Percentiles rank a stretch among this genome's conserved stretches.
Evolutionary conservation across 2,888 invertebrate species (phyloP).

Genomic region (Habroteleia sp.): DNA sequence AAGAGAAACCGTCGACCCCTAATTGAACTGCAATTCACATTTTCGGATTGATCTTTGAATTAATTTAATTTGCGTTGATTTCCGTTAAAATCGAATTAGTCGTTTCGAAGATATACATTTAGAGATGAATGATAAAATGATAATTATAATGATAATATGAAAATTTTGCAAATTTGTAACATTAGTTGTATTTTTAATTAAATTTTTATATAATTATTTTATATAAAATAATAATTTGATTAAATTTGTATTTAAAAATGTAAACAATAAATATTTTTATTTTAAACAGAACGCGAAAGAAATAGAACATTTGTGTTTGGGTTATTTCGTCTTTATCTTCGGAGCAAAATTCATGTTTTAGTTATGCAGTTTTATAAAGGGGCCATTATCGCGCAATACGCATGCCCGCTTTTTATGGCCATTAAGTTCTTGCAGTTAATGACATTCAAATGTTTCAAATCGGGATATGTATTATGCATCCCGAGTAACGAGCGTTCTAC

Average conservation of each 20-base stretch:
- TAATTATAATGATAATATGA: too few species aligned
- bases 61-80: too few species aligned
- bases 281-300: not conserved
- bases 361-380: slow-evolving; percentile 28
- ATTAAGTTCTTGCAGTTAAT: slow-evolving; percentile 61
- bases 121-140: too few species aligned
- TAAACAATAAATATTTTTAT: too few species aligned
- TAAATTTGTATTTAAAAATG: too few species aligned
- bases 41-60: slow-evolving; percentile 10
- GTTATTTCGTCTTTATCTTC: slow-evolving; percentile 14
- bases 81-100: too few species aligned
- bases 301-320: not conserved
- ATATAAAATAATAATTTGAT: too few species aligned
- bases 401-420: slow-evolving; percentile 45
- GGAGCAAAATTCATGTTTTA: slow-evolving; percentile 20
- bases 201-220: too few species aligned
- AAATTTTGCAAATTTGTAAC: too few species aligned
- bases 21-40: slow-evolving; percentile 26
- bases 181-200: too few species aligned
- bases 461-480: slow-evolving; percentile 59
- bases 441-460: slow-evolving; percentile 61
- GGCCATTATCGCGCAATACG: slow-evolving; percentile 50
- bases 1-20: slow-evolving; percentile 24
- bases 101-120: too few species aligned
- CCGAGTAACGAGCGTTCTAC: slow-evolving; percentile 53